A percentile compares a stretch with the other conserved stretches of the same genome.
phyloP scores from a whole-genome alignment of 2,888 invertebrate genomes.

The Rosalia funebris region DNA sequence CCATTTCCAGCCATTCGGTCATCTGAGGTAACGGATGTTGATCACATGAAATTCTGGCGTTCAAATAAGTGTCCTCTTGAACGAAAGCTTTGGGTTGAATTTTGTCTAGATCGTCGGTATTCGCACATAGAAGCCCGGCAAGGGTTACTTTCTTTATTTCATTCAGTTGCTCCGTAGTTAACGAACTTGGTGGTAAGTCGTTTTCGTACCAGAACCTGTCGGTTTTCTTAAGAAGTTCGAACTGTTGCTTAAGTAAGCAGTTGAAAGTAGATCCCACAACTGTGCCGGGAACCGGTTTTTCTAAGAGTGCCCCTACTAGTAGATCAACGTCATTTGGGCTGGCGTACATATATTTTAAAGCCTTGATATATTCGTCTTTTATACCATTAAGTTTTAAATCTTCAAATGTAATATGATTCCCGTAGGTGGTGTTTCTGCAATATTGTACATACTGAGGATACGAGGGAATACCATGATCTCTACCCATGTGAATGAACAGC shows the following conservation, averaged over 20 bases:
- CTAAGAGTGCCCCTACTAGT: constrained; percentile 84
- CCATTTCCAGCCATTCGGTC: constrained; percentile 77
- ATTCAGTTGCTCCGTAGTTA: constrained; percentile 79
- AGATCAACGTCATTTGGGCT: constrained; percentile 84
- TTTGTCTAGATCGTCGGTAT: constrained; percentile 73
- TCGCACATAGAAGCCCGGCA: constrained; percentile 82
- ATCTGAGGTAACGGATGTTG: constrained; percentile 77
- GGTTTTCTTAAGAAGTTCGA: constrained; percentile 82
- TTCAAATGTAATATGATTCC: constrained; percentile 55
- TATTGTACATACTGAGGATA: constrained; percentile 76
- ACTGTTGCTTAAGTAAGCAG: constrained; percentile 87
- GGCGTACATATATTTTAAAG: constrained; percentile 75
- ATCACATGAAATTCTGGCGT: constrained; percentile 78
- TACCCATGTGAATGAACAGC: constrained; percentile 70
- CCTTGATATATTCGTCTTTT: constrained; percentile 69
- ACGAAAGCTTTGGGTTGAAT: constrained; percentile 90
- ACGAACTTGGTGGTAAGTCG: constrained; percentile 88
- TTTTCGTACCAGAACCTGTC: constrained; percentile 98
- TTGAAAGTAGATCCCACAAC: constrained; percentile 88
- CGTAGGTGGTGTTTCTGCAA: constrained; percentile 66
- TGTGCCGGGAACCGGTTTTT: constrained; percentile 81
- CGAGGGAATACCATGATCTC: constrained; percentile 85
- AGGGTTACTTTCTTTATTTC: constrained; percentile 84
- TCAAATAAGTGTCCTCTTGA: constrained; percentile 85
- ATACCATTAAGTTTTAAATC: constrained; percentile 70